Evolutionary conservation across 2,888 invertebrate species (phyloP).

Genomic region (Drosophila dives): DNA sequence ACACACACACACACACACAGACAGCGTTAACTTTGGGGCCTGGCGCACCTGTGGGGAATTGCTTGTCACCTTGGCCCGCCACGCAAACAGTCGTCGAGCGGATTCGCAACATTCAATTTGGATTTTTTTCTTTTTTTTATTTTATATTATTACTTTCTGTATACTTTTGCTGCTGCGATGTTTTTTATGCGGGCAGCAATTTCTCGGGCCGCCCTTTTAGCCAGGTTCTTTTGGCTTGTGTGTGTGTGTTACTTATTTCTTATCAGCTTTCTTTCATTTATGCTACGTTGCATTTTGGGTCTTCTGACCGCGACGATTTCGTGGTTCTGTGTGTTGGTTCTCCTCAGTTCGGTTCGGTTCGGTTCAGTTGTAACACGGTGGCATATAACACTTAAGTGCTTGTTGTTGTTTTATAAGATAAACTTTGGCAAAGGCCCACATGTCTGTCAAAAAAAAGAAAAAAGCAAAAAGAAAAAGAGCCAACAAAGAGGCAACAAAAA

Average conservation of each 20-base stretch:
- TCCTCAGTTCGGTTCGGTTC: slow-evolving; percentile 17
- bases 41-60: slow-evolving; percentile 71
- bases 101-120: slow-evolving; percentile 74
- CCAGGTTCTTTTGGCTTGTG: neutral
- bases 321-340: neutral
- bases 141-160: slow-evolving; percentile 39
- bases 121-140: slow-evolving; percentile 45
- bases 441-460: slow-evolving; percentile 36
- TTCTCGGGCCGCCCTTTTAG: slow-evolving; percentile 52
- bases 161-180: slow-evolving; percentile 8
- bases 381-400: slow-evolving; percentile 80
- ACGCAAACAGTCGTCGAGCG: slow-evolving; percentile 23
- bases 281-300: slow-evolving; percentile 72
- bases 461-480: neutral
- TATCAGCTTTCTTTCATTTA: slow-evolving; percentile 78
- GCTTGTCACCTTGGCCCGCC: slow-evolving; percentile 72
- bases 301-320: slow-evolving; percentile 31
- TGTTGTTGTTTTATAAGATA: slow-evolving; percentile 81
- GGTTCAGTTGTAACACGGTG: slow-evolving; percentile 74
- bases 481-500: slow-evolving; percentile 38
- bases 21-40: slow-evolving; percentile 28
- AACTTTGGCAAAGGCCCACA: slow-evolving; percentile 69
- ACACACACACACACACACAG: slow-evolving; percentile 2
- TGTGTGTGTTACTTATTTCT: slow-evolving; percentile 47
- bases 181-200: slow-evolving; percentile 70